These are phyloP conservation scores for Aviceda subcristata DNA, from an alignment of 2,113 vertebrate genomes.

Conservation along the genomic window DNA sequence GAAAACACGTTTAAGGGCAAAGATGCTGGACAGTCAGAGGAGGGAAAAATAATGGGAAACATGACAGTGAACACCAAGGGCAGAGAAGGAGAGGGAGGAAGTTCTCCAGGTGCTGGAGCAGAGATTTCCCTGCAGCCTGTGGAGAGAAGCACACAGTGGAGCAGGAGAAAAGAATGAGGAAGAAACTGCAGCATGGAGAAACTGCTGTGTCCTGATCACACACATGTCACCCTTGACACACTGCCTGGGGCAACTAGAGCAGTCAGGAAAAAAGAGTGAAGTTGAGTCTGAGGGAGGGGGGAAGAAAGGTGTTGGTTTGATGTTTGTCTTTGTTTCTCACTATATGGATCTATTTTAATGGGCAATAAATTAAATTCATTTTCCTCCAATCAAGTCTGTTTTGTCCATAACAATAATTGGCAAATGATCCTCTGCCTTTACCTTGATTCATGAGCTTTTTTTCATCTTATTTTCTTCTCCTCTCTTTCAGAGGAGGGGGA, in stretches of 20 bases:
- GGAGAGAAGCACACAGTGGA: too few species aligned
- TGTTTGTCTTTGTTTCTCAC: neutral
- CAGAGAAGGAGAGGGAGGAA: neutral
- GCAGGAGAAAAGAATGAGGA: neutral
- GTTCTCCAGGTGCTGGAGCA: neutral
- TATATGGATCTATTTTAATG: neutral
- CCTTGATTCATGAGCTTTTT: neutral
- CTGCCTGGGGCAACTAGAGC: neutral
- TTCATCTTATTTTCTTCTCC: neutral
- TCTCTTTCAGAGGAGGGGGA: neutral
- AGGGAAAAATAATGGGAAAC: neutral
- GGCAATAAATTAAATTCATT: neutral
- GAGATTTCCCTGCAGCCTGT: neutral
- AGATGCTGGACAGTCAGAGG: neutral
- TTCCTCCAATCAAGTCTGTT: neutral
- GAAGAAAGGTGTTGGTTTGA: neutral
- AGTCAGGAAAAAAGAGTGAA: neutral
- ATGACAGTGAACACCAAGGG: neutral
- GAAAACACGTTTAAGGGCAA: neutral
- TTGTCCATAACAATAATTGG: neutral
- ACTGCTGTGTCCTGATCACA: fast-evolving
- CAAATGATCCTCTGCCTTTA: neutral
- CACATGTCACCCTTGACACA: fast-evolving
- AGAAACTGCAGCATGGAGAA: neutral
- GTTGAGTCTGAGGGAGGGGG: neutral